These are phyloP conservation scores for Pygoscelis adeliae DNA, from an alignment of 2,113 vertebrate genomes.

Conservation along the genomic window DNA sequence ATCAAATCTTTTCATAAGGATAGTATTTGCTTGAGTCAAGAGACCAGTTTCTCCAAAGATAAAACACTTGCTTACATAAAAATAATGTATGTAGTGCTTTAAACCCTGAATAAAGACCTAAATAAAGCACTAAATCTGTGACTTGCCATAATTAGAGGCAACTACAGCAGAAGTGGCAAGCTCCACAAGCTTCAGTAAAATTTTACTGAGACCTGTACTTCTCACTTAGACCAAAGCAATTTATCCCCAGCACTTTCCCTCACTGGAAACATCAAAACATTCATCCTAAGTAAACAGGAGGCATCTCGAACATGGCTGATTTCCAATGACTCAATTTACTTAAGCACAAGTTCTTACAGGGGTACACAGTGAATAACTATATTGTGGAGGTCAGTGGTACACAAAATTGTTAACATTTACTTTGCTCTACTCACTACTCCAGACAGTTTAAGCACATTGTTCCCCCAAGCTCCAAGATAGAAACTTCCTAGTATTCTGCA, in stretches of 20 bases:
- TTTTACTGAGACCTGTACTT: background rate
- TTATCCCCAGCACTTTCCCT: background rate
- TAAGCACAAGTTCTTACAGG: background rate
- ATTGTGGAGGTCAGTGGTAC: background rate
- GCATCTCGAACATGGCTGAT: background rate
- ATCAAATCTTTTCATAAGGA: background rate
- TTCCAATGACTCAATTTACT: background rate
- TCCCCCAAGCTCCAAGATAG: background rate
- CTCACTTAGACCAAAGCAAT: background rate
- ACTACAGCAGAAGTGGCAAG: background rate
- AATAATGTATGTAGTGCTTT: background rate
- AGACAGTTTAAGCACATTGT: background rate
- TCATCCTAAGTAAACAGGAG: background rate
- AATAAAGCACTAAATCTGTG: background rate
- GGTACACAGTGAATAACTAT: background rate
- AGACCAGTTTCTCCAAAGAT: background rate
- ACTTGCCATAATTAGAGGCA: background rate
- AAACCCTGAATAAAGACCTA: background rate
- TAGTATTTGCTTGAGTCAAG: background rate
- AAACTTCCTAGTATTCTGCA: background rate
- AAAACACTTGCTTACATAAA: background rate
- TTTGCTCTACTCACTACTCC: background rate
- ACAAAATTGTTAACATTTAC: background rate
- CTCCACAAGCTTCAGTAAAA: background rate
- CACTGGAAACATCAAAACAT: background rate